Percentiles rank a stretch among this genome's conserved stretches.
phyloP scores from a whole-genome alignment of 2,888 invertebrate genomes.

The Balanococcus diminutus region DNA sequence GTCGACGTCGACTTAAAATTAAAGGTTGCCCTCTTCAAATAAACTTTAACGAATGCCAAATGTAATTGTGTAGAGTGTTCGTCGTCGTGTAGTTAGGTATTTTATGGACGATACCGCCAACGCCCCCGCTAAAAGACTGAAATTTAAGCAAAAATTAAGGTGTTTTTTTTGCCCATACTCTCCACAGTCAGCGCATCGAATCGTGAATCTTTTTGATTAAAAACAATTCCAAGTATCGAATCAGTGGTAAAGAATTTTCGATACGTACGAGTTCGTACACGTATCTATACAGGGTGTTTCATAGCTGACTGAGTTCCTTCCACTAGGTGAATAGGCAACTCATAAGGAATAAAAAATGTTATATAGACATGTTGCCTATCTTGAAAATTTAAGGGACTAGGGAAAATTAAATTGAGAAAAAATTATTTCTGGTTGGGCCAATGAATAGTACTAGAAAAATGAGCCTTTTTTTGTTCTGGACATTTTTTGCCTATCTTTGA shows the following conservation, averaged over 20 bases:
- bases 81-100: background rate
- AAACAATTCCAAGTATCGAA: background rate
- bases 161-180: background rate
- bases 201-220: background rate
- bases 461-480: too few species aligned
- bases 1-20: conserved; percentile 24
- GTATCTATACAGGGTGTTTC: too few species aligned
- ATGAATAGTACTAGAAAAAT: too few species aligned
- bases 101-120: background rate
- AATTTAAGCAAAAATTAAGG: conserved; percentile 4
- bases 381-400: too few species aligned
- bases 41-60: conserved; percentile 40
- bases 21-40: conserved; percentile 38
- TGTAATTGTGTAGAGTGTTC: conserved; percentile 20
- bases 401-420: too few species aligned
- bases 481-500: too few species aligned
- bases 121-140: background rate
- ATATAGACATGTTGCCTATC: too few species aligned
- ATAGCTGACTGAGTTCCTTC: too few species aligned
- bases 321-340: too few species aligned
- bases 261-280: too few species aligned
- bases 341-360: too few species aligned
- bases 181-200: background rate
- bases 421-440: too few species aligned
- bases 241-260: background rate